These are phyloP conservation scores for Triplophysa yarkandensis DNA, from an alignment of 2,797 vertebrate species.

Conservation along the genomic window DNA sequence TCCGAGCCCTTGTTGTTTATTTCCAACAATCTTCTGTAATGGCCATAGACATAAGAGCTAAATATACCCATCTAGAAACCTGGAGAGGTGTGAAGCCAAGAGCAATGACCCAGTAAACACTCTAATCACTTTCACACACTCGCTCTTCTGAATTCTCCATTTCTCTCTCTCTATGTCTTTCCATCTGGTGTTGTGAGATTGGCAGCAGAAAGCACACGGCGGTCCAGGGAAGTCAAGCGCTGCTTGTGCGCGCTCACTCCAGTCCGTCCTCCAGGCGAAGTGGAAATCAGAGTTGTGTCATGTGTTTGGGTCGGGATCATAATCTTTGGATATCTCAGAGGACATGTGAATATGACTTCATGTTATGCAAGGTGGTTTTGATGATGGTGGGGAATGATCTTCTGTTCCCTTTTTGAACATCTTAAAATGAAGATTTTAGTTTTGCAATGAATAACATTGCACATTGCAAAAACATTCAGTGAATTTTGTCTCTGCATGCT, in stretches of 20 bases:
- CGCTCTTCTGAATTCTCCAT: slow-evolving; percentile 3
- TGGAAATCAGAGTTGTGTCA: slow-evolving; percentile 26
- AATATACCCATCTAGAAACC: slow-evolving; percentile 45
- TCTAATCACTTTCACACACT: slow-evolving; percentile 28
- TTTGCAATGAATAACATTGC: neutral
- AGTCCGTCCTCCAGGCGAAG: neutral
- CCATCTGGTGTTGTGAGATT: slow-evolving; percentile 26
- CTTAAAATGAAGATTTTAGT: slow-evolving; percentile 1
- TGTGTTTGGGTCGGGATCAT: slow-evolving; percentile 27
- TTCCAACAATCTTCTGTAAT: slow-evolving; percentile 16
- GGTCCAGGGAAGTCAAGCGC: slow-evolving; percentile 22
- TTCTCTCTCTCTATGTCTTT: slow-evolving; percentile 32
- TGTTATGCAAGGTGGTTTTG: slow-evolving; percentile 12
- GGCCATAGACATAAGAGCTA: slow-evolving; percentile 10
- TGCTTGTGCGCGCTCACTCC: neutral
- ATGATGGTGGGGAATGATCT: slow-evolving; percentile 16
- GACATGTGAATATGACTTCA: slow-evolving; percentile 38
- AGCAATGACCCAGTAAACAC: slow-evolving; percentile 50
- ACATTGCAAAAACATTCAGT: neutral
- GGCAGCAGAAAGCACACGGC: slow-evolving; percentile 17
- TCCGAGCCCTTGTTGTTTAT: slow-evolving; percentile 30
- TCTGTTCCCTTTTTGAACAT: neutral
- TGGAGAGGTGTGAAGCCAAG: slow-evolving; percentile 38
- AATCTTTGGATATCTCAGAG: slow-evolving; percentile 13
- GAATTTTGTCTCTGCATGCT: neutral